Conservation (phyloP, 2,797 vertebrate genomes). For the Poliocrania exsul region DNA sequence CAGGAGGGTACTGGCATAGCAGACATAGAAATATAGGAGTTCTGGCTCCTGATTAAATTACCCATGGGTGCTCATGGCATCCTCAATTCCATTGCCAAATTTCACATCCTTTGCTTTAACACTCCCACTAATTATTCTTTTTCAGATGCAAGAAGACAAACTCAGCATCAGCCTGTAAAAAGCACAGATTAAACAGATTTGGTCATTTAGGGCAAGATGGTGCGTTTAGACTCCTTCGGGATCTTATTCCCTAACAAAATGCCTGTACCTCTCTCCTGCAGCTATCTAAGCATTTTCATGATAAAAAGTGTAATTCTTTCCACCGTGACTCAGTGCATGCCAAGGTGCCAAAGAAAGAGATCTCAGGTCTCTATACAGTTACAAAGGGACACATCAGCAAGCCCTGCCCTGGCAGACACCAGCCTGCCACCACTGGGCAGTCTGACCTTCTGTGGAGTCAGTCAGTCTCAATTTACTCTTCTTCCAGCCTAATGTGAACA, state of each 20-base stretch:
- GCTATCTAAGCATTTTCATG: background rate
- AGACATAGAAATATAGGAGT: background rate
- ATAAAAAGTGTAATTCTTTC: background rate
- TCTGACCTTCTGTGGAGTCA: conserved; percentile 61
- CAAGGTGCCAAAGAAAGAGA: background rate
- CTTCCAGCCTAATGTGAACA: conserved; percentile 44
- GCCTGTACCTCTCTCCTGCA: background rate
- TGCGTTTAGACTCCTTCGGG: background rate
- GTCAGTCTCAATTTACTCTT: conserved; percentile 56
- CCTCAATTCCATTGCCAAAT: background rate
- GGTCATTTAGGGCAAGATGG: background rate
- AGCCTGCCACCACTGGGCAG: background rate
- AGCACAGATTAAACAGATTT: background rate
- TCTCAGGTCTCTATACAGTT: background rate
- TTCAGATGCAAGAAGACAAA: background rate
- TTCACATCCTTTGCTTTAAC: background rate
- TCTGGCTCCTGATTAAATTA: background rate
- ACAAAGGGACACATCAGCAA: background rate
- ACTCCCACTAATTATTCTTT: background rate
- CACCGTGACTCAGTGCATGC: background rate
- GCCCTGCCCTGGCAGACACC: background rate
- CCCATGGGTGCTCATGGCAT: fast-evolving
- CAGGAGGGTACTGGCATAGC: background rate
- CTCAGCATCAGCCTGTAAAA: background rate
- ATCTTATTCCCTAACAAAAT: background rate